Conservation (phyloP, 2,888 invertebrate species). For the Noctua pronuba region DNA sequence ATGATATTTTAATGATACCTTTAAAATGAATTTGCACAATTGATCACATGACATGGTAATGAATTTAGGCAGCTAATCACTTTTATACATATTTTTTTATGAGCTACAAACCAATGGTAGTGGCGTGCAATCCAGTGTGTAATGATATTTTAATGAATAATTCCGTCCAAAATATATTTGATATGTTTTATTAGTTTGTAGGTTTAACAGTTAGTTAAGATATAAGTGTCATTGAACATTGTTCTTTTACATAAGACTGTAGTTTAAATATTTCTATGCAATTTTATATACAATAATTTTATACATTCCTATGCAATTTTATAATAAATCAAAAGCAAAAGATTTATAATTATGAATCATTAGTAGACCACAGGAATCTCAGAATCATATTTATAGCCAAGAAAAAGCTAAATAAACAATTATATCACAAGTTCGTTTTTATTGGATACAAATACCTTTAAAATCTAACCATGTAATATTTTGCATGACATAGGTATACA, state of each 20-base stretch:
- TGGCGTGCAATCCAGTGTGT: slow-evolving; percentile 19
- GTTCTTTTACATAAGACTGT: slow-evolving; percentile 42
- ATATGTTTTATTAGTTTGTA: slow-evolving; percentile 44
- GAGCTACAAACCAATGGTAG: not conserved
- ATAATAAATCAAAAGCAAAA: slow-evolving; percentile 5
- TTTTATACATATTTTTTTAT: not conserved
- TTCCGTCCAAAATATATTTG: slow-evolving; percentile 50
- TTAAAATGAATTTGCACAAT: too few relatives aligned
- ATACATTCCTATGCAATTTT: slow-evolving; percentile 38
- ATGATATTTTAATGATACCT: slow-evolving; percentile 1
- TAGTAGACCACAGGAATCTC: not conserved
- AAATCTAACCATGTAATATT: too few relatives aligned
- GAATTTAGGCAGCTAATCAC: slow-evolving; percentile 1
- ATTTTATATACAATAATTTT: slow-evolving; percentile 38
- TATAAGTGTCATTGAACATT: slow-evolving; percentile 46
- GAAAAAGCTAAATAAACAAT: slow-evolving; percentile 39
- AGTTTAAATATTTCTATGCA: too few relatives aligned
- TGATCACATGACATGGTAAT: too few relatives aligned
- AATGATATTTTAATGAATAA: slow-evolving; percentile 3
- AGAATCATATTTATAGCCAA: slow-evolving; percentile 1
- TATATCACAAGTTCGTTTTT: not conserved
- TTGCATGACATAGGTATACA: not conserved
- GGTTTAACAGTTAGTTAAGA: slow-evolving; percentile 16
- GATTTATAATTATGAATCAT: not conserved
- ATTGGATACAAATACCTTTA: not conserved